These are phyloP conservation scores for Sycophila texana DNA, from an alignment of 2,888 invertebrate genomes.

Conservation along the genomic window DNA sequence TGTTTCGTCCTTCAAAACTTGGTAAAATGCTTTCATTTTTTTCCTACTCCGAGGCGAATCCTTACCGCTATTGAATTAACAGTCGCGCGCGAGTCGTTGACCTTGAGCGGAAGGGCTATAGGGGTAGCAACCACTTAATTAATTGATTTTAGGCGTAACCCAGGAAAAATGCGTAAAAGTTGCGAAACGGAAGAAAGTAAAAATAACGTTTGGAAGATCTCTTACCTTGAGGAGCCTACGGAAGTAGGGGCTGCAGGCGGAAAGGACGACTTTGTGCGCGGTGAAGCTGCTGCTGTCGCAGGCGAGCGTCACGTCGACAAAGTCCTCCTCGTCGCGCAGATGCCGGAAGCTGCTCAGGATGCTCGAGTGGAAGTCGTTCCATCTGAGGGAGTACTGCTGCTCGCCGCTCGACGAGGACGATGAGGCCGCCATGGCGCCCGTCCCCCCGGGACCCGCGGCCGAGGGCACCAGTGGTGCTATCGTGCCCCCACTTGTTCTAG, in stretches of 20 bases:
- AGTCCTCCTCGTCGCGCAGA: conserved; percentile 92
- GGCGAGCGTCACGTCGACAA: conserved; percentile 94
- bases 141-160: background rate
- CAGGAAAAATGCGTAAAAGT: too few relatives aligned
- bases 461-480: conserved; percentile 76
- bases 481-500: conserved; percentile 65
- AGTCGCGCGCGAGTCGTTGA: conserved; percentile 1
- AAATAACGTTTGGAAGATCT: background rate
- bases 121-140: too few relatives aligned
- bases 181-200: too few relatives aligned
- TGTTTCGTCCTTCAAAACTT: too few relatives aligned
- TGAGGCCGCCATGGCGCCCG: conserved; percentile 75
- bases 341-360: conserved; percentile 93
- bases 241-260: conserved; percentile 96
- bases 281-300: conserved; percentile 93
- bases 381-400: conserved; percentile 94
- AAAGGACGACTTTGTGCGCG: conserved; percentile 93
- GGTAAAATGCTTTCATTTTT: too few relatives aligned
- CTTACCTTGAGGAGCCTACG: conserved; percentile 84
- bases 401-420: conserved; percentile 77
- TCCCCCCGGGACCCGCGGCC: conserved; percentile 76
- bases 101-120: background rate
- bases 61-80: too few relatives aligned
- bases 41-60: too few relatives aligned
- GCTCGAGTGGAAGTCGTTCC: conserved; percentile 96